A percentile compares a stretch with the other conserved stretches of the same genome.
These are phyloP conservation scores for Pseudachorutes palmiensis DNA, from an alignment of 1,140 invertebrate genomes.

Conservation along the genomic window DNA sequence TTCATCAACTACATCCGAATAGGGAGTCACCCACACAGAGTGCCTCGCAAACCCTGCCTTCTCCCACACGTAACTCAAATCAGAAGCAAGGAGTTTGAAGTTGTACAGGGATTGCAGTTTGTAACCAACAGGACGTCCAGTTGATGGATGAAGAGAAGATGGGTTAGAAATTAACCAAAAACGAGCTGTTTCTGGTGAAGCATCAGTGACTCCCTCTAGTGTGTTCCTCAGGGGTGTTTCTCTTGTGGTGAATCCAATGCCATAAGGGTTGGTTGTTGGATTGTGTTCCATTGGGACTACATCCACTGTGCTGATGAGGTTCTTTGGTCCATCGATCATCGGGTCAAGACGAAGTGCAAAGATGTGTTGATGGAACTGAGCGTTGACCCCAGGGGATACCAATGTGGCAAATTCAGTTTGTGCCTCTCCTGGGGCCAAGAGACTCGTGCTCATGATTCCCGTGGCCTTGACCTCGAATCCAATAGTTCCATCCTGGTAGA, in stretches of 20 bases:
- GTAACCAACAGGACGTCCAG: conserved; percentile 19
- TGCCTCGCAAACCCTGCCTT: conserved; percentile 20
- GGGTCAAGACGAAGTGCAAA: conserved; percentile 23
- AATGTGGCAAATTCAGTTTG: neutral
- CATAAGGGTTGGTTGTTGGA: conserved; percentile 19
- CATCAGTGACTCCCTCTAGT: neutral
- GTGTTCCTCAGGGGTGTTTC: conserved; percentile 10
- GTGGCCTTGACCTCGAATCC: conserved; percentile 29
- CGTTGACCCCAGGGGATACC: neutral
- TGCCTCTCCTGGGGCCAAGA: conserved; percentile 6
- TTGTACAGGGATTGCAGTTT: conserved; percentile 16
- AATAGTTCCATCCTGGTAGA: conserved; percentile 29
- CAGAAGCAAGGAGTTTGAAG: conserved; percentile 2
- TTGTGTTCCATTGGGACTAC: conserved; percentile 12
- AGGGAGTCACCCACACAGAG: conserved; percentile 21
- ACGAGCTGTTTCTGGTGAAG: neutral
- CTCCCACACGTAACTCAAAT: conserved; percentile 7
- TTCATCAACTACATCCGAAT: no score
- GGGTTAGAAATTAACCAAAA: conserved; percentile 24
- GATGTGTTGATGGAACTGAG: conserved; percentile 29
- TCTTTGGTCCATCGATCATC: conserved; percentile 18
- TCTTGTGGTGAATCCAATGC: conserved; percentile 20
- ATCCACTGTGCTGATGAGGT: conserved; percentile 18
- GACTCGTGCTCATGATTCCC: conserved; percentile 17
- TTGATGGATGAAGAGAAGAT: conserved; percentile 8